These are phyloP conservation scores for Diadumene lineata DNA, from an alignment of 92 coral and sea anemone species.

Conservation along the genomic window DNA sequence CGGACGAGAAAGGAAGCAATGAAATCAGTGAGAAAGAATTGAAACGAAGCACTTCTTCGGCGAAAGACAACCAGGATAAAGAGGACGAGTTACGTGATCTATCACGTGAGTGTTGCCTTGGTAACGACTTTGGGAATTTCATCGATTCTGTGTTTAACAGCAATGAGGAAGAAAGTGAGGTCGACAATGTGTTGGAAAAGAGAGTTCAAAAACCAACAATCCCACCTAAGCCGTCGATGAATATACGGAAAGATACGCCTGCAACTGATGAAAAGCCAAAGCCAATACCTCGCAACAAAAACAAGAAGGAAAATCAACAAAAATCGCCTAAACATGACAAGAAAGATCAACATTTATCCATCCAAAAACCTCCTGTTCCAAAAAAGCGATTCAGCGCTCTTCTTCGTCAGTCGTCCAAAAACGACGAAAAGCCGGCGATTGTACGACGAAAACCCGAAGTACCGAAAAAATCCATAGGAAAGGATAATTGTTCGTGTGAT, in stretches of 20 bases:
- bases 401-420: neutral
- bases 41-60: conserved; percentile 55
- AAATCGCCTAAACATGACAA: neutral
- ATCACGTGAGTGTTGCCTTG: conserved; percentile 22
- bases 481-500: conserved; percentile 7
- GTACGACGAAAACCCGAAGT: conserved; percentile 9
- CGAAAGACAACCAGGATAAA: conserved; percentile 32
- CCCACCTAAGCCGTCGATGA: conserved; percentile 14
- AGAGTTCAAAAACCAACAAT: conserved; percentile 8
- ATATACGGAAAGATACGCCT: neutral
- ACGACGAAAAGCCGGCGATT: conserved; percentile 3
- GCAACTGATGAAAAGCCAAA: neutral
- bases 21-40: conserved; percentile 66
- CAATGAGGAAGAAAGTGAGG: neutral
- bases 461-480: conserved; percentile 2
- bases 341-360: neutral
- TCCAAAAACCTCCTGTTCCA: conserved; percentile 20
- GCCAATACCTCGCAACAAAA: neutral
- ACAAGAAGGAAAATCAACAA: neutral
- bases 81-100: too few species aligned
- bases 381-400: neutral
- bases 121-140: conserved; percentile 24
- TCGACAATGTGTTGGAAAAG: neutral
- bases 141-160: conserved; percentile 33
- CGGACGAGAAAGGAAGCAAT: conserved; percentile 62